phyloP scores from a whole-genome alignment of 2,797 vertebrate species.

The Chromobotia macracanthus region DNA sequence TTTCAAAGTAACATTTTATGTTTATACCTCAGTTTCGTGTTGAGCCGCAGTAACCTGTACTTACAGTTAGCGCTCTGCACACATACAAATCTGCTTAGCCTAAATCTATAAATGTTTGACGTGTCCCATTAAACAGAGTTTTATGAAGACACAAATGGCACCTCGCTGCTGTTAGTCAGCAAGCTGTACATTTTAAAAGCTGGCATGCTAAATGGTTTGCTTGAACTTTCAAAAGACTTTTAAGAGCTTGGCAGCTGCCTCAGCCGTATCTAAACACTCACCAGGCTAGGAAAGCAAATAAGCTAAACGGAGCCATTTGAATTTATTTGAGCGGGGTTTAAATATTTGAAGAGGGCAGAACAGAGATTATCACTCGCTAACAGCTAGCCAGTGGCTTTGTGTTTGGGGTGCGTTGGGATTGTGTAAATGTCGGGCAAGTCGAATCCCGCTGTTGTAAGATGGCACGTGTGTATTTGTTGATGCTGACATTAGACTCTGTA shows the following conservation, averaged over 20 bases:
- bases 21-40: background rate
- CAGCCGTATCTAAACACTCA: conserved; percentile 31
- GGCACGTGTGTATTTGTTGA: background rate
- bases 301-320: conserved; percentile 1
- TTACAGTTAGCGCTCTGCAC: conserved; percentile 8
- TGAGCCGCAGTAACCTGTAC: background rate
- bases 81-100: conserved; percentile 7
- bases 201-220: background rate
- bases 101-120: conserved; percentile 26
- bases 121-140: conserved; percentile 1
- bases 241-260: conserved; percentile 34
- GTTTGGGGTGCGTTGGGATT: background rate
- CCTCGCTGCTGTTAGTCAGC: conserved; percentile 6
- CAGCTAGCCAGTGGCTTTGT: conserved; percentile 12
- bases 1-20: too few relatives aligned
- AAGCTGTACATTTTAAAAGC: conserved; percentile 22
- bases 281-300: conserved; percentile 12
- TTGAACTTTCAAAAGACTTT: conserved; percentile 19
- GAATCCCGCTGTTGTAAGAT: background rate
- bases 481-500: background rate
- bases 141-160: conserved; percentile 23
- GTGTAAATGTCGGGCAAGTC: conserved; percentile 16
- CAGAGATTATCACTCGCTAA: conserved; percentile 23
- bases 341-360: conserved; percentile 37
- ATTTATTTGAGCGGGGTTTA: conserved; percentile 9